Evolutionary conservation across 2,888 invertebrate species (phyloP).

Genomic region (Conomelus anceps): DNA sequence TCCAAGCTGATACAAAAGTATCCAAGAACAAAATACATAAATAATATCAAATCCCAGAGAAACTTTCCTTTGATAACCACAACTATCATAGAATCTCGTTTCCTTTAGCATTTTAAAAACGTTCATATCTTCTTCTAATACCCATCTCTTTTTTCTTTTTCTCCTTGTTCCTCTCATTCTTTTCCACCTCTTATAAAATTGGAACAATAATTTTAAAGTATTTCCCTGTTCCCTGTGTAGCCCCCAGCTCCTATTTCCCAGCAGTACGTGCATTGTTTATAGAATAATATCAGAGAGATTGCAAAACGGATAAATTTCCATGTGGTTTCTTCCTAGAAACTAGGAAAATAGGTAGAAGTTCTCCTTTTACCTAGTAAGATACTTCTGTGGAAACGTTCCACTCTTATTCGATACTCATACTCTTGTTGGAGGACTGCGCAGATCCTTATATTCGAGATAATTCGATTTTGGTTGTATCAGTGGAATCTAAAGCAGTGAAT

Average conservation of each 20-base stretch:
- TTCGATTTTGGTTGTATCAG: too few relatives aligned
- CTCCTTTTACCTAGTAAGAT: neutral
- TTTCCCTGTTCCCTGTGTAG: too few relatives aligned
- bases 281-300: neutral
- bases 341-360: neutral
- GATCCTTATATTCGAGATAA: too few relatives aligned
- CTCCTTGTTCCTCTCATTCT: neutral
- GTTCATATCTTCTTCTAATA: neutral
- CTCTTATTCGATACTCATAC: too few relatives aligned
- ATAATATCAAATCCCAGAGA: neutral
- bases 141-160: neutral
- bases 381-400: neutral
- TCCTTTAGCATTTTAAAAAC: neutral
- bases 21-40: neutral
- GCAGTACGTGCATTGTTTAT: neutral
- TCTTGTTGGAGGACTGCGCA: too few relatives aligned
- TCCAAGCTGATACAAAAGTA: neutral
- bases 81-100: neutral
- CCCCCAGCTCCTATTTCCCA: neutral
- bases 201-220: neutral
- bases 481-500: too few relatives aligned
- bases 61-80: neutral
- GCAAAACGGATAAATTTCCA: neutral
- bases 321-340: neutral
- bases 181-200: neutral